Evolutionary conservation across 2,113 vertebrate species (phyloP), one percentile per base, ranked within the genome.

Genomic region (Sturnus vulgaris): DNA sequence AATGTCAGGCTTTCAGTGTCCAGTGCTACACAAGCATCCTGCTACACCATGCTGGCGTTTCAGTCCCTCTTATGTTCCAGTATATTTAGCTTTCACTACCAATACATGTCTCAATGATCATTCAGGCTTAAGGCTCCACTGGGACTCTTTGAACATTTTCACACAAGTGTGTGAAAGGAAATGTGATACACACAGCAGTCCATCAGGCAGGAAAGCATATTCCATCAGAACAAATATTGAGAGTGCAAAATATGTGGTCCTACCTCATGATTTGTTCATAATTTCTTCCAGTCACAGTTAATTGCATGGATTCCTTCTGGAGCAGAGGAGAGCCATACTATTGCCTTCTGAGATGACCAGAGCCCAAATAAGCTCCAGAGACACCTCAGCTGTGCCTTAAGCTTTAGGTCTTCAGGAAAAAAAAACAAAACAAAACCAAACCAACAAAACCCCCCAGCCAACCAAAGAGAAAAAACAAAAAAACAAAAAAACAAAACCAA

Each of bases 361-460:
- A 76, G 6, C 5, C 17, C 64, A 71, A 11, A 33, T 12, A 63
- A 35, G 22, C 30, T 77, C 59, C 30, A 68, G 39, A 63, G 33
- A 46, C 27, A 44, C 12, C 17, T 57, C 9, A 46, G 39, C 16
- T 88, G 15, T 75, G 35, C 3, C 18, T 12, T n/a, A 44, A 8
- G 4, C 20, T 49, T 75, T 59, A 49, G 4, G 1, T 14, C 4
- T 11, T 46, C 7, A 23, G 20, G 4, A 15, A 30, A 46, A 40
- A 31, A 37, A 39, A 65, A 39, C 19, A 23, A 27, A 52, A 6
- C 1, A n/a, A 23, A 14, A 13, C 1, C 1, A 47, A 40, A 70
- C 4, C 3, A 35, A 19, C 3, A 31, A 37, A 70, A 20, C 1
- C 1, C 7, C 8, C 7, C 17, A 39, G 17, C 3, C 14, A 55